Base-by-base conservation (phyloP, 2,113 vertebrate species). In the Hyaena hyaena region DNA sequence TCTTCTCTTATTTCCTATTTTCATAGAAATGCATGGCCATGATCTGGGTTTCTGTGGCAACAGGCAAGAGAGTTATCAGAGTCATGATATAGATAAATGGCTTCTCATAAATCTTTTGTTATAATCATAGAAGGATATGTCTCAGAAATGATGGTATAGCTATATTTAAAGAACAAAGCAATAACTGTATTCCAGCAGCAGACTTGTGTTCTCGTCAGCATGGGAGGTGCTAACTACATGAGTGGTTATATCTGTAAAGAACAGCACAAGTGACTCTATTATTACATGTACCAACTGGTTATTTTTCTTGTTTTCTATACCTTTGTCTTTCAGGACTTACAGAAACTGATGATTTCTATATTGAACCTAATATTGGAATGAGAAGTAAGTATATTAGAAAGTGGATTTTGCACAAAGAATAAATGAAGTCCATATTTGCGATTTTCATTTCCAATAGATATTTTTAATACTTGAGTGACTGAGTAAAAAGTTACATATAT, bases 11-110 rank as follows among this genome's bases (percentile, higher is more conserved):
- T 98, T 97, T 97, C 43, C 61, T 95, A 96, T 96, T 92, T 97
- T 98, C 28, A 95, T 95, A 96, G 82, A 95, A 98, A 97, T 48
- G 4, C 43, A 0, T 97, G 95, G 90, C 93, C 80, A 88, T 84
- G 53, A 90, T 65, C 65, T 90, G 48, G 77, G 97, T 98, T 98
- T 98, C 96, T 98, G 96, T 96, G 93, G 88, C 92, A 98, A 97
- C 93, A 89, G 43, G 33, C 53, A 95, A 97, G 39, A 76, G 68
- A 97, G 93, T 77, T 96, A 97, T 94, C 93, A 93, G 84, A 97
- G 89, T 98, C 96, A 92, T 84, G 83, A 90, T 98, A 89, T 94
- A 97, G 98, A 98, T 97, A 97, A 98, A 98, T 86, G 48, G 68
- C 33, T 88, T 24, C 33, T 97, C 90, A 95, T 93, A 63, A 66